phyloP scores from a whole-genome alignment of 1,140 invertebrate genomes.

The Triops longicaudatus region DNA sequence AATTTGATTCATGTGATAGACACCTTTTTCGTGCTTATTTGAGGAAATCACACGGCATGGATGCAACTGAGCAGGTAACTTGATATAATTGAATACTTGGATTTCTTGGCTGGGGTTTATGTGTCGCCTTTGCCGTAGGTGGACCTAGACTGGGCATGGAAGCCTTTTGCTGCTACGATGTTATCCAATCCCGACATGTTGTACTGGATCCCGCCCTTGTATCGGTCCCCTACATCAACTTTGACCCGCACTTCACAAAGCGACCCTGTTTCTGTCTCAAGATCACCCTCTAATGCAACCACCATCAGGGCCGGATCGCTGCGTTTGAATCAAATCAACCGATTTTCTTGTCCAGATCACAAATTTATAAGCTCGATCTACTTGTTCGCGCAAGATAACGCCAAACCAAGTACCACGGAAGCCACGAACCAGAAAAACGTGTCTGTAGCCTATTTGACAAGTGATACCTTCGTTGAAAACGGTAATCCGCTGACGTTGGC shows the following conservation, averaged over 20 bases:
- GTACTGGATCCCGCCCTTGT: constrained; percentile 18
- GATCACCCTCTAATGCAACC: neutral
- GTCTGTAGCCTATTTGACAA: neutral
- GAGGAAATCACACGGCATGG: neutral
- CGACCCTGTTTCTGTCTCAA: neutral
- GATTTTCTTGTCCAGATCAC: neutral
- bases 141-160: constrained; percentile 21
- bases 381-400: neutral
- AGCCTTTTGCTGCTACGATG: constrained; percentile 21
- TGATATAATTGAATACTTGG: no score
- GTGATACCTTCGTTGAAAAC: neutral
- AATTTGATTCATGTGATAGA: neutral
- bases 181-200: constrained; percentile 13
- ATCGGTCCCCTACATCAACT: constrained; percentile 18
- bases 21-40: neutral
- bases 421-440: neutral
- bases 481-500: neutral
- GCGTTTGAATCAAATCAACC: neutral
- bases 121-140: neutral
- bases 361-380: neutral
- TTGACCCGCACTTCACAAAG: neutral
- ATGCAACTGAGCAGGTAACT: neutral
- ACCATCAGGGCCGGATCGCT: neutral
- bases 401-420: neutral
- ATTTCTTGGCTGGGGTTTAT: no score